Conservation (phyloP, 2,888 invertebrate species). For the Meganola albula region DNA sequence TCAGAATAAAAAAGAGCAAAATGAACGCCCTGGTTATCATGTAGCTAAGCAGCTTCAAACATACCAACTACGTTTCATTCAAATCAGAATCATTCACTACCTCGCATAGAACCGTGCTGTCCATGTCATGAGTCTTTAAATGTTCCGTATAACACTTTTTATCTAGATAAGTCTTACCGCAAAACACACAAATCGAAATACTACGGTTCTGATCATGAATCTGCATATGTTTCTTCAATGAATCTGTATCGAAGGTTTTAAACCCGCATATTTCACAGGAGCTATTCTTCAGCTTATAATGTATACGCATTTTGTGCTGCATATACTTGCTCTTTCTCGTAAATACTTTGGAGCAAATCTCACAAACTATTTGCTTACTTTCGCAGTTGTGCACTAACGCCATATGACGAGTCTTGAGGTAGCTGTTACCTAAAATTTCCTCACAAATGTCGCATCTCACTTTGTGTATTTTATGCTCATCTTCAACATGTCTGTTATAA, state of each 20-base stretch:
- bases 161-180: slow-evolving; percentile 11
- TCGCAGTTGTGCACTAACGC: slow-evolving; percentile 31
- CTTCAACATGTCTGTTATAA: slow-evolving; percentile 18
- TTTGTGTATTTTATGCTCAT: slow-evolving; percentile 15
- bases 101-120: too few species aligned
- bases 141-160: too few species aligned
- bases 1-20: too few species aligned
- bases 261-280: slow-evolving; percentile 36
- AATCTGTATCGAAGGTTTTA: slow-evolving; percentile 24
- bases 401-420: slow-evolving; percentile 28
- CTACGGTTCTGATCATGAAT: slow-evolving; percentile 12
- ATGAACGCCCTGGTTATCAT: too few species aligned
- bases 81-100: too few species aligned
- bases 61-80: too few species aligned
- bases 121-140: too few species aligned
- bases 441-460: slow-evolving; percentile 25
- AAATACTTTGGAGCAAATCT: slow-evolving; percentile 39
- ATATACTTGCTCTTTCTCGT: slow-evolving; percentile 26
- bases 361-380: slow-evolving; percentile 37
- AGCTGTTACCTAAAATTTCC: slow-evolving; percentile 20
- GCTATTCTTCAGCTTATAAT: slow-evolving; percentile 32
- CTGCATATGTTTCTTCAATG: slow-evolving; percentile 17
- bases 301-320: slow-evolving; percentile 35
- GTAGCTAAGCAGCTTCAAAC: too few species aligned
- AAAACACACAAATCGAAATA: slow-evolving; percentile 17